These are phyloP conservation scores for Caenorhabditis wallacei DNA, from an alignment of 2,888 invertebrate genomes.

Conservation along the genomic window DNA sequence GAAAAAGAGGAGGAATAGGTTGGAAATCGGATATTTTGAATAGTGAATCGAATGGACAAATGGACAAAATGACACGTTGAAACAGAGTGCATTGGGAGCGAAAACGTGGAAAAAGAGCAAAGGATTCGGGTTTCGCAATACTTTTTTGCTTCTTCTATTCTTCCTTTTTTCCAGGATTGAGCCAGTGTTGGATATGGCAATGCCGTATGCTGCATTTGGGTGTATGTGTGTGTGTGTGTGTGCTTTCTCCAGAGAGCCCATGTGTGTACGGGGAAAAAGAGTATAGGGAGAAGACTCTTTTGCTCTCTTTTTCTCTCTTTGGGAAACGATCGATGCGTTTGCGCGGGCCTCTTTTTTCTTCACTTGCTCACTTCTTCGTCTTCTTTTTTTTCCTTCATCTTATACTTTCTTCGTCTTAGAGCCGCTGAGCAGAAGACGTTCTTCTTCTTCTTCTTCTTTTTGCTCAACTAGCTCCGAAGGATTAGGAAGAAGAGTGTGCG, in stretches of 20 bases:
- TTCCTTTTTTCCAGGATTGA: constrained; percentile 50
- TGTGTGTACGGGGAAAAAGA: constrained; percentile 34
- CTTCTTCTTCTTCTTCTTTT: constrained; percentile 46
- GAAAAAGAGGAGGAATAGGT: constrained; percentile 16
- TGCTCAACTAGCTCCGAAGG: constrained; percentile 44
- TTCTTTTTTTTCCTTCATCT: constrained; percentile 38
- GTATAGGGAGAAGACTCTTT: constrained; percentile 8
- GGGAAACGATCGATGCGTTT: constrained; percentile 57
- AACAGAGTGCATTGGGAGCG: constrained; percentile 28
- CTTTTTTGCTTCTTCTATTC: constrained; percentile 19
- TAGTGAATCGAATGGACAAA: constrained; percentile 28
- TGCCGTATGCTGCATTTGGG: constrained; percentile 36
- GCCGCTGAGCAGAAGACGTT: constrained; percentile 46
- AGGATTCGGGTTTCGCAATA: constrained; percentile 55
- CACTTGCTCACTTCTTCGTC: constrained; percentile 43
- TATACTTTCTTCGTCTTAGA: constrained; percentile 54
- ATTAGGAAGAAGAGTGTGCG: constrained; percentile 50
- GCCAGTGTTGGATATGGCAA: constrained; percentile 17
- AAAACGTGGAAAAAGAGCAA: constrained; percentile 31
- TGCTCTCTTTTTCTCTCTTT: constrained; percentile 38
- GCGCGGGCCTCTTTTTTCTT: constrained; percentile 36
- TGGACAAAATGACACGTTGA: constrained; percentile 40
- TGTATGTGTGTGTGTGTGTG: constrained; percentile 36
- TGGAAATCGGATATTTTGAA: constrained; percentile 46
- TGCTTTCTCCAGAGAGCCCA: constrained; percentile 37